Evolutionary conservation across 2,888 invertebrate species (phyloP).

Genomic region (Apodemia zela): DNA sequence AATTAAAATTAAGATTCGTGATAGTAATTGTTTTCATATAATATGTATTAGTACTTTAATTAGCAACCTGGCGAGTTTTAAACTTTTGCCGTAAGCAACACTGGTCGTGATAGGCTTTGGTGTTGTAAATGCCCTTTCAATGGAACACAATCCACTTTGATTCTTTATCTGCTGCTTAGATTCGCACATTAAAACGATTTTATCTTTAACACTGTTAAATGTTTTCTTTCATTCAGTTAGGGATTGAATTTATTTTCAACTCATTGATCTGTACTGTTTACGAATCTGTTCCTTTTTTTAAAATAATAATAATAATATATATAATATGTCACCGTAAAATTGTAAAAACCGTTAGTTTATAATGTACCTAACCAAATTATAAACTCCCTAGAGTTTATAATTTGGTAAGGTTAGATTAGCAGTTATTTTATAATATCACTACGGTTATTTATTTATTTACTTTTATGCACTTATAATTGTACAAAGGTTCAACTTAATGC

Average conservation of each 20-base stretch:
- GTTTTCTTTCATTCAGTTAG: constrained; percentile 3
- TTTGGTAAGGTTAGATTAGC: no score
- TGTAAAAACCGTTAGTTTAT: no score
- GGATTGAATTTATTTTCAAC: neutral
- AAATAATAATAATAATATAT: no score
- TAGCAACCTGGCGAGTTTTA: neutral
- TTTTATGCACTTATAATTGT: no score
- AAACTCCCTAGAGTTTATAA: no score
- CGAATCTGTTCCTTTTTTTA: no score
- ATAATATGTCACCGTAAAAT: no score
- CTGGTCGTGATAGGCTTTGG: constrained; percentile 24
- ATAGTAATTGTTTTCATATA: neutral
- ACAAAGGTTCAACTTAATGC: no score
- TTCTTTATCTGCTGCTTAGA: constrained; percentile 8
- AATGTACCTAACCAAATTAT: no score
- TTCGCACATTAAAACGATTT: constrained; percentile 27
- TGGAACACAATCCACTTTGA: constrained; percentile 1
- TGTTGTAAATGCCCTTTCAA: constrained; percentile 18
- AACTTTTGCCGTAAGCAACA: neutral
- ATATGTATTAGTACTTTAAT: neutral
- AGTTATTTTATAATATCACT: no score
- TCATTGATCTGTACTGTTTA: neutral
- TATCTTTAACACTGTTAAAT: constrained; percentile 22
- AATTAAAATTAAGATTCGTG: neutral
- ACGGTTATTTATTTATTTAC: no score